Evolutionary conservation across 2,797 vertebrate species (phyloP).

Genomic region (Gobio occitaniae): DNA sequence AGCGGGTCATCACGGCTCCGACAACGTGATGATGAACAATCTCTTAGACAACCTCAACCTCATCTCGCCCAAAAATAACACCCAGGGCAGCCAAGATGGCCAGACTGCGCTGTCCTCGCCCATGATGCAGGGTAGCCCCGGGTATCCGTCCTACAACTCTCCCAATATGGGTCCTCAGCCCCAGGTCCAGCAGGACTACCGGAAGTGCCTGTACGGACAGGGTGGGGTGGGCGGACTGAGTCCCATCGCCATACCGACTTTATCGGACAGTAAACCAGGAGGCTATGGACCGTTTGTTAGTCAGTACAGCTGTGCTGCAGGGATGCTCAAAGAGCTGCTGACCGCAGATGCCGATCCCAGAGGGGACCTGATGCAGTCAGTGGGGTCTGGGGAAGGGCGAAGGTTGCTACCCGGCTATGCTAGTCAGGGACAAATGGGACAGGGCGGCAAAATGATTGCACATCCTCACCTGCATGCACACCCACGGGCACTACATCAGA

Average conservation of each 20-base stretch:
- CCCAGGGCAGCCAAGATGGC: conserved; percentile 76
- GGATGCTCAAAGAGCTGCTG: conserved; percentile 92
- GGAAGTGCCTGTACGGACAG: conserved; percentile 87
- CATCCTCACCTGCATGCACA: conserved; percentile 65
- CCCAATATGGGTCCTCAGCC: conserved; percentile 78
- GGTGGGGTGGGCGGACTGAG: conserved; percentile 83
- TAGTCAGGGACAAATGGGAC: conserved; percentile 76
- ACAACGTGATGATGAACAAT: conserved; percentile 90
- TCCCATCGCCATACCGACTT: conserved; percentile 84
- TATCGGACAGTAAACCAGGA: conserved; percentile 83
- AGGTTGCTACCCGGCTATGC: conserved; percentile 68
- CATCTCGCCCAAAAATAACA: conserved; percentile 86
- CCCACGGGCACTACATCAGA: conserved; percentile 77
- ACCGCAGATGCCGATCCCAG: conserved; percentile 87
- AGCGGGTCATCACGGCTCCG: conserved; percentile 70
- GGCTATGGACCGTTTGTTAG: conserved; percentile 82
- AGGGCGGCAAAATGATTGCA: conserved; percentile 75
- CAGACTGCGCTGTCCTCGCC: conserved; percentile 82
- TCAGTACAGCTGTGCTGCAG: conserved; percentile 86
- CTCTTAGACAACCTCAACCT: conserved; percentile 95
- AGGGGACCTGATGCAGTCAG: conserved; percentile 82
- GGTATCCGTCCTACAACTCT: conserved; percentile 82
- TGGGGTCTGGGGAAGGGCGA: conserved; percentile 74
- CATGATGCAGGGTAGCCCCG: conserved; percentile 85
- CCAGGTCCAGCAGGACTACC: conserved; percentile 86